Evolutionary conservation across 2,797 vertebrate species (phyloP).

Genomic region (Cynodonichthys magdalenae): DNA sequence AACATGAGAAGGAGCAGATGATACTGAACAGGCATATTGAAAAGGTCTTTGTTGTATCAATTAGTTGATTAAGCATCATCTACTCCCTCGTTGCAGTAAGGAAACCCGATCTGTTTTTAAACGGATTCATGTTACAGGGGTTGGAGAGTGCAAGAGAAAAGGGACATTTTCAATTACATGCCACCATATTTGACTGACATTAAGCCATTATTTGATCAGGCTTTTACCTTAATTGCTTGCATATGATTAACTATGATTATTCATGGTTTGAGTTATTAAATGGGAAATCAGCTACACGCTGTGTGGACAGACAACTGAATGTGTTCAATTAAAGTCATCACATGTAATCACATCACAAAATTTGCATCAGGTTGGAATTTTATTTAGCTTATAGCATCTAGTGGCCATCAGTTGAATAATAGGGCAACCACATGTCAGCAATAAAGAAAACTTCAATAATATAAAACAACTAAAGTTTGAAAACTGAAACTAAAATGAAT

Average conservation of each 20-base stretch:
- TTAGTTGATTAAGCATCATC: constrained; percentile 93
- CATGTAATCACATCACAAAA: constrained; percentile 21
- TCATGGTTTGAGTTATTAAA: constrained; percentile 84
- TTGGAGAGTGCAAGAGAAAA: constrained; percentile 70
- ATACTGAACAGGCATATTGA: constrained; percentile 78
- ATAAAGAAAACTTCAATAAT: not conserved
- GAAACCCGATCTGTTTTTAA: constrained; percentile 87
- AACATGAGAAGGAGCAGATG: constrained; percentile 74
- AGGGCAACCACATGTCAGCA: constrained; percentile 16
- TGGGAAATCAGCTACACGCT: constrained; percentile 65
- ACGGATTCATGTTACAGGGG: constrained; percentile 87
- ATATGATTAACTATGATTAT: constrained; percentile 89
- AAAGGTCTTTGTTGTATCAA: constrained; percentile 90
- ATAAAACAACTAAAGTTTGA: too few species aligned
- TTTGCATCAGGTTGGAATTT: constrained; percentile 4
- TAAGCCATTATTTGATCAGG: constrained; percentile 85
- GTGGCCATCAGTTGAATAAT: constrained; percentile 11
- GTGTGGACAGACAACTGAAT: constrained; percentile 53
- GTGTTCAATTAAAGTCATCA: constrained; percentile 55
- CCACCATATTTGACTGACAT: constrained; percentile 86
- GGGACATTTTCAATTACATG: constrained; percentile 91
- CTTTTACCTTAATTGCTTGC: constrained; percentile 96
- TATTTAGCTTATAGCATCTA: constrained; percentile 32
- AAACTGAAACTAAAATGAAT: too few species aligned
- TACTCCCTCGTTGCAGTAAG: constrained; percentile 76